Percentiles rank a stretch among this genome's conserved stretches.
These are phyloP conservation scores for Amazona ochrocephala DNA, from an alignment of 2,797 vertebrate species.

Conservation along the genomic window DNA sequence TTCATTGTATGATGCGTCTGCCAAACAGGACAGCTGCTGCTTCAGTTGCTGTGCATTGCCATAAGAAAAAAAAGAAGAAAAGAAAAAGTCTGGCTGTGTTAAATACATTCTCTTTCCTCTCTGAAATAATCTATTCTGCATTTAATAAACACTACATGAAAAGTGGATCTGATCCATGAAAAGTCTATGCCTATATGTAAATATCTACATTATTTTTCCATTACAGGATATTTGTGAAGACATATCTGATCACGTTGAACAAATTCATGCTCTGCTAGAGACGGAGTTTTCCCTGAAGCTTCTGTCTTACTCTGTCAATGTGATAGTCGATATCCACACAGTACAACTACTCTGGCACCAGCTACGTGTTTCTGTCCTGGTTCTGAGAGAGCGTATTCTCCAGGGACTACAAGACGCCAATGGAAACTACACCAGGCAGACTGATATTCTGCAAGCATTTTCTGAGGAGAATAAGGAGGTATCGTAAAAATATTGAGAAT, in stretches of 20 bases:
- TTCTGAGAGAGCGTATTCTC: slow-evolving; percentile 94
- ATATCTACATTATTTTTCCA: slow-evolving; percentile 27
- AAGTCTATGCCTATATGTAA: neutral
- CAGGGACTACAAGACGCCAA: slow-evolving; percentile 97
- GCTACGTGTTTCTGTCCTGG: slow-evolving; percentile 94
- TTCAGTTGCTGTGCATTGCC: slow-evolving; percentile 39
- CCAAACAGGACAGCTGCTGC: slow-evolving; percentile 57
- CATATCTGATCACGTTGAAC: slow-evolving; percentile 98
- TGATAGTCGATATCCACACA: slow-evolving; percentile 96
- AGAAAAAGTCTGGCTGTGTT: neutral
- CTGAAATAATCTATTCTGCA: neutral
- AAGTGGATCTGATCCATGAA: neutral
- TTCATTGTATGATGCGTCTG: neutral
- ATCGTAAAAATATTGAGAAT: slow-evolving; percentile 25
- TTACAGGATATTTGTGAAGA: slow-evolving; percentile 97
- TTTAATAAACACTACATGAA: neutral
- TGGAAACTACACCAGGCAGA: slow-evolving; percentile 97
- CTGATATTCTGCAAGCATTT: slow-evolving; percentile 96
- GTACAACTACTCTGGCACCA: slow-evolving; percentile 99
- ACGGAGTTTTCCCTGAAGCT: slow-evolving; percentile 98
- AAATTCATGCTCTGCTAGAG: slow-evolving; percentile 96
- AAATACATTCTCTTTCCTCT: neutral
- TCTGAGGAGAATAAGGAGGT: slow-evolving; percentile 91
- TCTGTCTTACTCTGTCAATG: slow-evolving; percentile 96
- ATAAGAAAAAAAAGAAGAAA: neutral